Evolutionary conservation across 2,113 vertebrate genomes (phyloP).

Genomic region (Ploceus nigricollis): DNA sequence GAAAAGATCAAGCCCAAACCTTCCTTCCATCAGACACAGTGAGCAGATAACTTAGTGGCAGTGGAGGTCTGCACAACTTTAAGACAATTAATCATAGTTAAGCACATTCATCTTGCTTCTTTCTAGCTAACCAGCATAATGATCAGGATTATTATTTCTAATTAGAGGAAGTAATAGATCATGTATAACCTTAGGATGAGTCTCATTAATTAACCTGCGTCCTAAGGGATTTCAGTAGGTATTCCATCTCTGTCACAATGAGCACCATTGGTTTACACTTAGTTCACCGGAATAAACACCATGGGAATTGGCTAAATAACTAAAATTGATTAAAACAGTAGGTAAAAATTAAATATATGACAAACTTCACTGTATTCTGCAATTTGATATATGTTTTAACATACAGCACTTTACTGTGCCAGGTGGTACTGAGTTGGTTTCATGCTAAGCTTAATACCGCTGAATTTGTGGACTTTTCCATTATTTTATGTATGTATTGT

Average conservation of each 20-base stretch:
- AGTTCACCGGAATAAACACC: conserved; percentile 70
- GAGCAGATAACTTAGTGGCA: conserved; percentile 73
- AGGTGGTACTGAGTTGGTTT: background rate
- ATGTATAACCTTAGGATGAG: conserved; percentile 91
- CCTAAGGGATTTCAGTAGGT: conserved; percentile 85
- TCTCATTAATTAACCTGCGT: conserved; percentile 95
- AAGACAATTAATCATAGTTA: conserved; percentile 90
- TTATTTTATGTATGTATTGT: background rate
- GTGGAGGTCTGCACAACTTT: conserved; percentile 69
- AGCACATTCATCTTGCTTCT: conserved; percentile 93
- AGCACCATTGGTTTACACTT: conserved; percentile 75
- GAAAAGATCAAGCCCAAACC: conserved; percentile 47
- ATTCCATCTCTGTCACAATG: conserved; percentile 92
- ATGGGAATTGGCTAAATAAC: conserved; percentile 69
- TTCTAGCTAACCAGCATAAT: conserved; percentile 96
- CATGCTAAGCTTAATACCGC: background rate
- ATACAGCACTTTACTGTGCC: background rate
- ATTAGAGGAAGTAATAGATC: conserved; percentile 99
- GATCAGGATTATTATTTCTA: conserved; percentile 99
- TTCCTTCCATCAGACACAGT: conserved; percentile 63
- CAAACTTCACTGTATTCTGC: conserved; percentile 1
- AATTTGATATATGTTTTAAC: conserved; percentile 41
- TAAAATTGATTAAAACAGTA: conserved; percentile 67
- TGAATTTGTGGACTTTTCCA: background rate
- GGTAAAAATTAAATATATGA: conserved; percentile 63